A percentile compares a stretch with the other conserved stretches of the same genome.
phyloP scores from a whole-genome alignment of 2,113 vertebrate species.

The Grantiella picta region DNA sequence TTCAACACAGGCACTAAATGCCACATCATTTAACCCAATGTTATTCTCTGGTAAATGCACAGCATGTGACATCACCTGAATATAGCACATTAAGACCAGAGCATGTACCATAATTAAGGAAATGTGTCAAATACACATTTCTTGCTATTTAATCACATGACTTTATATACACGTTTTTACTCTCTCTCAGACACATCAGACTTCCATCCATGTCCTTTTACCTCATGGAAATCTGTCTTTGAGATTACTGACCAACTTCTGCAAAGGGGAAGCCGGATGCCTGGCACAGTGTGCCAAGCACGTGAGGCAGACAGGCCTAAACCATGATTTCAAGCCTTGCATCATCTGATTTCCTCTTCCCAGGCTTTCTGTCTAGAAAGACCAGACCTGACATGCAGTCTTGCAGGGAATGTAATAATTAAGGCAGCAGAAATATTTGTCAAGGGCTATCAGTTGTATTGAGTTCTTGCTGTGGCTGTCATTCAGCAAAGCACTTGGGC shows the following conservation, averaged over 20 bases:
- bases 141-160: not conserved
- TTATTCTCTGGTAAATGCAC: not conserved
- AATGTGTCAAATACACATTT: not conserved
- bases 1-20: not conserved
- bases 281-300: not conserved
- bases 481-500: not conserved
- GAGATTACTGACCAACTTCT: not conserved
- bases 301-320: not conserved
- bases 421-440: not conserved
- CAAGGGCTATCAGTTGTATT: not conserved
- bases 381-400: not conserved
- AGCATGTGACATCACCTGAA: not conserved
- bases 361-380: not conserved
- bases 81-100: not conserved
- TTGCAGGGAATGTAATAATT: not conserved
- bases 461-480: not conserved
- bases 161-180: not conserved
- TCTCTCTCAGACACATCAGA: not conserved
- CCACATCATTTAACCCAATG: not conserved
- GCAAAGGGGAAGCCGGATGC: rapidly evolving
- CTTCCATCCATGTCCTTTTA: not conserved
- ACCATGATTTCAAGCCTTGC: not conserved
- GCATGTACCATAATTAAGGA: rapidly evolving
- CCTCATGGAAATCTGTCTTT: not conserved
- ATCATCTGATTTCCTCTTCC: not conserved